These are phyloP conservation scores for Agrochola litura DNA, from an alignment of 2,888 invertebrate species.

Conservation along the genomic window DNA sequence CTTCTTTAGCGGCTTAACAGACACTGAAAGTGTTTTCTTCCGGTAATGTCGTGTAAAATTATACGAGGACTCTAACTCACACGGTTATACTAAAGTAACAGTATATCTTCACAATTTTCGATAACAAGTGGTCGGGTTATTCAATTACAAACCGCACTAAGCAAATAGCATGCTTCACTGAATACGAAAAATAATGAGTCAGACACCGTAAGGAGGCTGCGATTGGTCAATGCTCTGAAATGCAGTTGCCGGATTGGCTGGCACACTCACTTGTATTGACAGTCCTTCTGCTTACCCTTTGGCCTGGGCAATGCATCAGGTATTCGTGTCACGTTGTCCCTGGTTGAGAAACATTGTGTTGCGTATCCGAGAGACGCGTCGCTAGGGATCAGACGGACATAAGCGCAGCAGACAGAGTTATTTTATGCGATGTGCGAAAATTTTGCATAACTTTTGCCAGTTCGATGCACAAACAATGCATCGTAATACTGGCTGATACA, in stretches of 20 bases:
- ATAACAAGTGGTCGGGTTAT: slow-evolving; percentile 8
- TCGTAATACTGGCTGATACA: slow-evolving; percentile 39
- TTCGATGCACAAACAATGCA: slow-evolving; percentile 32
- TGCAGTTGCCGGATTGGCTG: slow-evolving; percentile 27
- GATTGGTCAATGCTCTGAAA: slow-evolving; percentile 38
- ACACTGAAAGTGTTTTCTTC: slow-evolving; percentile 59
- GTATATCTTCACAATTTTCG: slow-evolving; percentile 23
- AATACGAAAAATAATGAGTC: slow-evolving; percentile 32
- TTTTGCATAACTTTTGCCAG: slow-evolving; percentile 16
- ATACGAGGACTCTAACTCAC: slow-evolving; percentile 35
- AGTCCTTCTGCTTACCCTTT: slow-evolving; percentile 42
- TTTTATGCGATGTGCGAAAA: slow-evolving; percentile 21
- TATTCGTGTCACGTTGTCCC: slow-evolving; percentile 17
- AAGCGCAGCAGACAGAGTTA: neutral
- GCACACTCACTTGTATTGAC: slow-evolving; percentile 29
- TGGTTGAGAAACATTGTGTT: slow-evolving; percentile 29
- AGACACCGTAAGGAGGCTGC: slow-evolving; percentile 8
- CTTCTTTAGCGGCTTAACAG: slow-evolving; percentile 44
- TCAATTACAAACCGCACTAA: slow-evolving; percentile 20
- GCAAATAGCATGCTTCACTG: slow-evolving; percentile 40
- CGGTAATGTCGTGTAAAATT: slow-evolving; percentile 46
- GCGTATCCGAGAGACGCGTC: neutral
- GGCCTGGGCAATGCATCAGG: slow-evolving; percentile 1
- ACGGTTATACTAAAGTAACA: slow-evolving; percentile 23
- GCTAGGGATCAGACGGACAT: slow-evolving; percentile 2